phyloP scores from a whole-genome alignment of 2,113 vertebrate species.

The Urocolius indicus region DNA sequence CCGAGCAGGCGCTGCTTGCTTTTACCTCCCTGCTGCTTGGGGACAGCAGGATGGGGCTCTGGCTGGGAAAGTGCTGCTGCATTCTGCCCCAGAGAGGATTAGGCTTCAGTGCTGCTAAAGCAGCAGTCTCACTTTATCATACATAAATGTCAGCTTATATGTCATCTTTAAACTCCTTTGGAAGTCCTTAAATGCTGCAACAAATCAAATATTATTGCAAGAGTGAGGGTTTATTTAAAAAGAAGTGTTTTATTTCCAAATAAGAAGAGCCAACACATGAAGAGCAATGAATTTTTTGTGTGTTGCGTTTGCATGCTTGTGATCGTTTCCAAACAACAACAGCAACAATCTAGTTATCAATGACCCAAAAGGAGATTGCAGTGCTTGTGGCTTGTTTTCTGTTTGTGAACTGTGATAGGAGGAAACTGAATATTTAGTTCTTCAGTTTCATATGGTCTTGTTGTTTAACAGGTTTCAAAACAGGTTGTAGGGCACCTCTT shows the following conservation, averaged over 20 bases:
- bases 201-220: not conserved
- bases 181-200: not conserved
- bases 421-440: not conserved
- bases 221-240: not conserved
- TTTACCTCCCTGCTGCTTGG: fast-evolving
- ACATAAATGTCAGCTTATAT: not conserved
- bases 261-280: not conserved
- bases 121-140: not conserved
- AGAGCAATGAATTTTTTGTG: not conserved
- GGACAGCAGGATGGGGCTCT: not conserved
- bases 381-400: not conserved
- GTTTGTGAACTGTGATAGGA: not conserved
- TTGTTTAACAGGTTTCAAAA: not conserved
- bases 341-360: not conserved
- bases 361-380: not conserved
- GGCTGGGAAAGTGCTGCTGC: not conserved
- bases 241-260: not conserved
- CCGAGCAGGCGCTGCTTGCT: not conserved
- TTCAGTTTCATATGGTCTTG: not conserved
- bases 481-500: not conserved
- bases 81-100: fast-evolving
- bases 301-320: not conserved
- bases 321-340: not conserved
- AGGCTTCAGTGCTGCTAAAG: not conserved
- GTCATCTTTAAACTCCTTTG: not conserved